Percentiles rank a stretch among this genome's conserved stretches.
Conservation (phyloP, 2,888 invertebrate species). For the Stegophylla sp. region DNA sequence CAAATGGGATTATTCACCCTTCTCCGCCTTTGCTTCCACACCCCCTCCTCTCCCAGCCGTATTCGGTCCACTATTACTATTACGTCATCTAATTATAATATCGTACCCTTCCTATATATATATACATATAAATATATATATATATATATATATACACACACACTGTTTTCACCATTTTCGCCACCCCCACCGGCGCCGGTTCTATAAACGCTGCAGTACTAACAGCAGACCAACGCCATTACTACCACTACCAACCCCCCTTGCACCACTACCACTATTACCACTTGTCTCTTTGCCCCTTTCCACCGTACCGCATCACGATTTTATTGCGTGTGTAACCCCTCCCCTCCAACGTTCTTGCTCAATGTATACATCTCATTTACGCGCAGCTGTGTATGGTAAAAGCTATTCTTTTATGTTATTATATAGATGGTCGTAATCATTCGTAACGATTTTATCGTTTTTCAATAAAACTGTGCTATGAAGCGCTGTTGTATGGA, state of each 20-base stretch:
- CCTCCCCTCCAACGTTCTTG: neutral
- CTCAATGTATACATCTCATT: conserved; percentile 16
- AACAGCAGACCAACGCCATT: conserved; percentile 18
- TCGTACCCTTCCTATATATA: conserved; percentile 26
- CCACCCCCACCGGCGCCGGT: conserved; percentile 25
- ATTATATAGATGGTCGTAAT: neutral
- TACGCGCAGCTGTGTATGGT: conserved; percentile 23
- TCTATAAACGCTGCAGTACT: conserved; percentile 23
- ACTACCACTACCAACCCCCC: neutral
- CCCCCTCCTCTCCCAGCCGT: neutral
- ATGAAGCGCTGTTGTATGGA: neutral
- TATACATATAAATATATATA: conserved; percentile 11
- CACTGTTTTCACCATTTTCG: conserved; percentile 43
- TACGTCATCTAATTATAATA: conserved; percentile 58
- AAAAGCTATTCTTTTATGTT: conserved; percentile 32
- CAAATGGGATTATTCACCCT: conserved; percentile 58
- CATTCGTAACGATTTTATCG: conserved; percentile 9
- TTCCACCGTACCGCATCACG: conserved; percentile 55
- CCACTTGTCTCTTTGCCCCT: conserved; percentile 39
- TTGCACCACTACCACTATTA: conserved; percentile 27
- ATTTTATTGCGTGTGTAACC: conserved; percentile 42
- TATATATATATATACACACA: conserved; percentile 5
- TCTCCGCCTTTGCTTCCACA: conserved; percentile 24
- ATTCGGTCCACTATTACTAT: conserved; percentile 52
- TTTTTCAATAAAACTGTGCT: conserved; percentile 8